Percentiles rank a stretch among this genome's conserved stretches.
Evolutionary conservation across 2,888 invertebrate genomes (phyloP).

Genomic region (Eurytoma californica): DNA sequence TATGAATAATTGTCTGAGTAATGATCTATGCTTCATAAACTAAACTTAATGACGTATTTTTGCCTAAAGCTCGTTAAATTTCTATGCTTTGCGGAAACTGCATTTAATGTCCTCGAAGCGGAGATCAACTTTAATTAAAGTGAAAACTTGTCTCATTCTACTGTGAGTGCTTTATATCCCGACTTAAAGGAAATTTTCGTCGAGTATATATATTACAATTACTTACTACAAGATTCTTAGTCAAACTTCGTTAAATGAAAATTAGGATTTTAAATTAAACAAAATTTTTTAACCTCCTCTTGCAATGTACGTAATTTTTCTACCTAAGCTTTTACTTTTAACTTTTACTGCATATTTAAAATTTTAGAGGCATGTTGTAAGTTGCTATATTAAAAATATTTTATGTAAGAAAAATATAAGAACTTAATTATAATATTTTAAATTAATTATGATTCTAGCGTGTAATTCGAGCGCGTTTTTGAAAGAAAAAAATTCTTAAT

Average conservation of each 20-base stretch:
- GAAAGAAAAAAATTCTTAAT: no score
- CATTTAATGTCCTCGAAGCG: conserved; percentile 21
- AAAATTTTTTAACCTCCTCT: no score
- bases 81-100: not conserved
- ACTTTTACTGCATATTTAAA: no score
- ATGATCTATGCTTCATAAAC: not conserved
- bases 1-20: no score
- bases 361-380: no score
- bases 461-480: no score
- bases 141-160: conserved; percentile 39
- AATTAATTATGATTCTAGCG: no score
- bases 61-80: conserved; percentile 15
- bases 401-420: not conserved
- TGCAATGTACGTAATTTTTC: no score
- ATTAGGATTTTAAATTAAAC: no score
- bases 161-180: conserved; percentile 26
- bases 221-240: conserved; percentile 10
- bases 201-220: not conserved
- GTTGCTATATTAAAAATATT: not conserved
- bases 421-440: no score
- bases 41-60: conserved; percentile 19
- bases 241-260: not conserved
- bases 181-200: conserved; percentile 39
- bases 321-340: no score
- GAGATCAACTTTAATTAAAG: conserved; percentile 46